Conservation (phyloP, 92 coral and sea anemone genomes). For the Chrysogorgia sp. region DNA sequence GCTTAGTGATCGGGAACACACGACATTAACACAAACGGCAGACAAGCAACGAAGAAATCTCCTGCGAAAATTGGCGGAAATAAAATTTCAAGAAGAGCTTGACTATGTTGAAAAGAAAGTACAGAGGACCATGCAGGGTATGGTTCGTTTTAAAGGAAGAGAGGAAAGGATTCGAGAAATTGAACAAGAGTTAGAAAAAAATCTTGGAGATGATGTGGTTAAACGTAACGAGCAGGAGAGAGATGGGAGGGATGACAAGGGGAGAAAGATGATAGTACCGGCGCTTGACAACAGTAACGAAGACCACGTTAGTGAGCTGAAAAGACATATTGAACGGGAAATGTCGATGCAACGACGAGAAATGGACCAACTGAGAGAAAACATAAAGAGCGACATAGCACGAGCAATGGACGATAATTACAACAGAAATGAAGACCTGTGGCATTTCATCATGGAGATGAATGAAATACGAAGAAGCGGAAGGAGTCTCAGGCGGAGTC, state of each 20-base stretch:
- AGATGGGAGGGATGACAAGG: constrained; percentile 1
- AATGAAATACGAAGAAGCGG: constrained; percentile 21
- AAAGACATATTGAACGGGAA: constrained; percentile 66
- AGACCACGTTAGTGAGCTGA: constrained; percentile 72
- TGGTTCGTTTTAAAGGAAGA: constrained; percentile 69
- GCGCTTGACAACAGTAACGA: constrained; percentile 57
- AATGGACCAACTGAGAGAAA: constrained; percentile 77
- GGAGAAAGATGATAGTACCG: constrained; percentile 55
- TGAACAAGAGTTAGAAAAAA: constrained; percentile 8
- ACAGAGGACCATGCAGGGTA: constrained; percentile 76
- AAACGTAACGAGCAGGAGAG: constrained; percentile 33
- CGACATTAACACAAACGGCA: constrained; percentile 25
- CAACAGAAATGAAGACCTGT: constrained; percentile 75
- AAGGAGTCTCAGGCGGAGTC: not conserved
- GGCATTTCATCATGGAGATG: constrained; percentile 42
- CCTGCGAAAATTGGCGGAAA: constrained; percentile 87
- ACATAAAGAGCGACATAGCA: constrained; percentile 70
- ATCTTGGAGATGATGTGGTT: constrained; percentile 6
- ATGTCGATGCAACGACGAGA: constrained; percentile 67
- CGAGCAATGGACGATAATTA: constrained; percentile 73
- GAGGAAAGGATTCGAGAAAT: constrained; percentile 61
- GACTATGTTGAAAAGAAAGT: constrained; percentile 69
- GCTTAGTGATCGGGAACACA: constrained; percentile 32
- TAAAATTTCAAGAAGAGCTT: constrained; percentile 84
- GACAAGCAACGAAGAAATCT: constrained; percentile 30